Evolutionary conservation across 2,113 vertebrate genomes (phyloP), one percentile per base, ranked within the genome.

Genomic region (Ahaetulla prasina): DNA sequence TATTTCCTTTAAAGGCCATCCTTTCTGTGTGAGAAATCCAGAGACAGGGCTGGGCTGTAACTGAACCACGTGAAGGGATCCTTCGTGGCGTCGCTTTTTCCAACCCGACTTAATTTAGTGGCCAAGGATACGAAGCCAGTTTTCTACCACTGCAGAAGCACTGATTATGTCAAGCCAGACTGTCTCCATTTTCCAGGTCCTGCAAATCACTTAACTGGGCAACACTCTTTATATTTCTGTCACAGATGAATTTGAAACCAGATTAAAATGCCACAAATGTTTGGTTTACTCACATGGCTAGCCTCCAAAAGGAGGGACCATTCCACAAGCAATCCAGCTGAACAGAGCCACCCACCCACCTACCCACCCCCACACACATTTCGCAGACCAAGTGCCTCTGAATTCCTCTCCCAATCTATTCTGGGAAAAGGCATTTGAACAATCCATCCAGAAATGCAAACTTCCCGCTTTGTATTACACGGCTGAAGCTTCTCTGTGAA

Each of bases 361-460:
- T 5, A 3, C 39, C 89, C 27, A 4, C 45, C 45, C 45, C 4
- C 45, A 4, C 45, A 47, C 45, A 47, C 53, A 87, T 25, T 94
- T 47, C 88, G 3, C 45, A 95, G 90, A 9, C 11, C 8, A 87
- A 84, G 8, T 63, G 88, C 60, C 88, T 85, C 30, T 68, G 63
- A 39, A 12, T 49, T 0, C 0, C 9, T 25, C 94, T 93, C 52
- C 49, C 0, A 60, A 54, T 25, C 20, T 8, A 22, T 91, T 60
- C 94, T 94, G 92, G 92, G 92, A 95, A 96, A 93, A 0, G 89
- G 11, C 43, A 90, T 91, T 96, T 94, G 87, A 88, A 94, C 95
- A 91, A 89, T 45, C 18, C 95, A 60, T 9, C 91, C 94, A 93
- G 52, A 88, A 53, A 54, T 87, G 55, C 91, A 95, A 95, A 94